Evolutionary conservation across 2,113 vertebrate species (phyloP).

Genomic region (Tachysurus vachellii): DNA sequence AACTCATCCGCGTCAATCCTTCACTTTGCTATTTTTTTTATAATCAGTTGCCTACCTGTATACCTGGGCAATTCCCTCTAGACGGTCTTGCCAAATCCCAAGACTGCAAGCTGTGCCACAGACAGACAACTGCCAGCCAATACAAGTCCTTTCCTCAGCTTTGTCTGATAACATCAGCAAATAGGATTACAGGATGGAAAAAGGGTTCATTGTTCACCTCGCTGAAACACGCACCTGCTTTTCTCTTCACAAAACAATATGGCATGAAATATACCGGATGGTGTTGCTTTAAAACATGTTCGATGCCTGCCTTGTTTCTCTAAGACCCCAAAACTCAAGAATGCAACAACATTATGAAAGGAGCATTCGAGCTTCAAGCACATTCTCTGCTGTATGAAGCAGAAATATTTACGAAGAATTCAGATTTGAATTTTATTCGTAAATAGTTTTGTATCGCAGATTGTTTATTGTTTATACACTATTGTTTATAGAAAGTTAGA

Average conservation of each 20-base stretch:
- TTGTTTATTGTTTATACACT: too few relatives aligned
- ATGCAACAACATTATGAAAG: background rate
- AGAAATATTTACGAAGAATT: too few relatives aligned
- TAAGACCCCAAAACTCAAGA: background rate
- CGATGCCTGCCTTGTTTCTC: too few relatives aligned
- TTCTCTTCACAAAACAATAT: background rate
- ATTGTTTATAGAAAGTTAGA: too few relatives aligned
- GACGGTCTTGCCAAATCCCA: background rate
- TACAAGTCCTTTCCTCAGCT: background rate
- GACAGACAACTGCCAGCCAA: background rate
- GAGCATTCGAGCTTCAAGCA: too few relatives aligned
- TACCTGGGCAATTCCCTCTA: background rate
- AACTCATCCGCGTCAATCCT: background rate
- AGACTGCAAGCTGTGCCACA: background rate
- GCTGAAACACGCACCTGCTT: constrained; percentile 16
- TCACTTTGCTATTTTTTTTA: background rate
- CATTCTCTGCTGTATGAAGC: too few relatives aligned
- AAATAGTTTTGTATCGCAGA: too few relatives aligned
- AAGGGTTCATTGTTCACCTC: background rate
- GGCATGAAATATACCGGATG: too few relatives aligned
- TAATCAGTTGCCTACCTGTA: background rate
- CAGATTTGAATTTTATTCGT: too few relatives aligned
- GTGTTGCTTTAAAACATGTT: background rate
- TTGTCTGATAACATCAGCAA: background rate
- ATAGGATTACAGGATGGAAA: background rate